phyloP scores from a whole-genome alignment of 1,140 invertebrate genomes.

The Colletes gigas region DNA sequence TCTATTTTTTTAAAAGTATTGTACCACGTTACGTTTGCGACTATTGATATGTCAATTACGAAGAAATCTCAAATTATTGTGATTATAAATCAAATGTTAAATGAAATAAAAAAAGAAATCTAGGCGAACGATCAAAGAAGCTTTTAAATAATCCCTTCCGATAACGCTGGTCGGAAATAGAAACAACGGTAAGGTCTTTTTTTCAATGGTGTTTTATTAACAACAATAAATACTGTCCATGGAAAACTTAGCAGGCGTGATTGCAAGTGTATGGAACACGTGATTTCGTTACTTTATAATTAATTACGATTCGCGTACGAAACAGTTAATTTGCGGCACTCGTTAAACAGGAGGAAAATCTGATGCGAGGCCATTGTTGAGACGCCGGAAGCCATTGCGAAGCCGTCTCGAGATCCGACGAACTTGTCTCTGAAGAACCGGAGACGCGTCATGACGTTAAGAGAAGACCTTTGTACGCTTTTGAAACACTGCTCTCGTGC shows the following conservation, averaged over 20 bases:
- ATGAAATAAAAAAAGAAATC: slow-evolving; percentile 64
- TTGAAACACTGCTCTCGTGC: slow-evolving; percentile 37
- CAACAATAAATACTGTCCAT: slow-evolving; percentile 78
- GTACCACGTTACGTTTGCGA: slow-evolving; percentile 65
- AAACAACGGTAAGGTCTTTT: slow-evolving; percentile 44
- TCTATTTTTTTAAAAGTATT: slow-evolving; percentile 67
- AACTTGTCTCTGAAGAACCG: slow-evolving; percentile 15
- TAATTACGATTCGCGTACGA: slow-evolving; percentile 34
- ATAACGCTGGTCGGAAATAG: not conserved
- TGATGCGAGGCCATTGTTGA: not conserved
- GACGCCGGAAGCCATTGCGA: slow-evolving; percentile 3
- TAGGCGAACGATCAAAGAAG: slow-evolving; percentile 30
- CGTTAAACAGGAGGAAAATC: slow-evolving; percentile 22
- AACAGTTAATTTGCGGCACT: slow-evolving; percentile 34
- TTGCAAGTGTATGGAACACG: slow-evolving; percentile 53
- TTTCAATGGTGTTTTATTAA: slow-evolving; percentile 74
- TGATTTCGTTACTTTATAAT: slow-evolving; percentile 31
- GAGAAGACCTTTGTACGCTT: slow-evolving; percentile 33
- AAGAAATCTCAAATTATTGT: slow-evolving; percentile 66
- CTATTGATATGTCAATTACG: slow-evolving; percentile 66
- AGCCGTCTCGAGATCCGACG: not conserved
- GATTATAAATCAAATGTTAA: slow-evolving; percentile 68
- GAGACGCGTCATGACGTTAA: slow-evolving; percentile 54
- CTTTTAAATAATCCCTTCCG: too few species aligned
- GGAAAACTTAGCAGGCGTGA: slow-evolving; percentile 68